Evolutionary conservation across 2,888 invertebrate species (phyloP), one percentile per base, ranked within the genome.

Genomic region (Tipula lateralis): DNA sequence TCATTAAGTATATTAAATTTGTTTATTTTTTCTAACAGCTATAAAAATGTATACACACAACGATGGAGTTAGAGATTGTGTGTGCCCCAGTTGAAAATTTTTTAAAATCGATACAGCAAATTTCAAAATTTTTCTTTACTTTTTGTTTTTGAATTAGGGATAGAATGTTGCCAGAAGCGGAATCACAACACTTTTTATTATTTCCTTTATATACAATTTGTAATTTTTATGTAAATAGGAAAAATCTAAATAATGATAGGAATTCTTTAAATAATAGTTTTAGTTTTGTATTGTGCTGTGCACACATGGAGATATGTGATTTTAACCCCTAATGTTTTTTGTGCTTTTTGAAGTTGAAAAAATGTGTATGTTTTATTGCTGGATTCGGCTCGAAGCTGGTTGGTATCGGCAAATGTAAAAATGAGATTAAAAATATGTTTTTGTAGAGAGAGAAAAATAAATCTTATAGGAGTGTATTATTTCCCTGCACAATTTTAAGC

Each of bases 141-240:
- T 66, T 44, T n/a, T n/a, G 9, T 19, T 66, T 66, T 66, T 66
- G 12, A 66, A 66, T n/a, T 9, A 66, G 66, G 66, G 66, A 66
- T 66, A 24, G 66, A 66, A 66, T 66, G 66, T 66, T 24, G 66
- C 66, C 66, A 66, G 66, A 24, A 66, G 66, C 66, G 66, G 66
- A 66, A 66, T 66, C 24, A 66, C 66, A 9, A 66, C 66, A 66
- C 24, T 66, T 24, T 66, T 66, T 7, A n/a, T 50, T 66, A 66
- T 66, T 66, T 66, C 24, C 66, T 66, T 66, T 66, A 9, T 24
- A 66, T 66, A 16, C 5, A 24, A 7, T 66, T 66, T 66, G 66
- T 24, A 24, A 66, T 66, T 66, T 66, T 66, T 66, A 66, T 66
- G 66, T 66, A 66, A 66, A 66, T 50, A 50, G 5, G 16, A 50